Evolutionary conservation across 2,113 vertebrate species (phyloP), one percentile per base, ranked within the genome.

Genomic region (human): DNA sequence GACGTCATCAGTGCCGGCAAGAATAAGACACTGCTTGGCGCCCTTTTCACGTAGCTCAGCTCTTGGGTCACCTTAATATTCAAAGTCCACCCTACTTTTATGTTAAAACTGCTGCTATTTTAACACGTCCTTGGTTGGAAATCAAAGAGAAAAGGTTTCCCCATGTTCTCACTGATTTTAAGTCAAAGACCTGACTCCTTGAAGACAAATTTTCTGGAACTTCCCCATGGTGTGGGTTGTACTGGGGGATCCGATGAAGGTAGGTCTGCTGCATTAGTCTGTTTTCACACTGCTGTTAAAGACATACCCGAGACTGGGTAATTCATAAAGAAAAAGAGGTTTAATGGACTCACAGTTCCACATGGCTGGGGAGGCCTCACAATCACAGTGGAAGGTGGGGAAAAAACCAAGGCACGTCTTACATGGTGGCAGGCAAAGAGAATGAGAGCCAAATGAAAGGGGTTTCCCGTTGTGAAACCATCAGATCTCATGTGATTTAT

Each of bases 181-280:
- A 43, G 57, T 11, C 72, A 23, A 55, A 32, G 70, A 30, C 3
- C 13, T 0, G 2, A 25, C 30, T 17, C 43, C n/a, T 20, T 4
- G 38, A 32, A 43, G 78, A 40, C 55, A 52, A 14, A 13, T 30
- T 38, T 8, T 0, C 40, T n/a, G 30, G 22, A 43, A 32, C 11
- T 17, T 2, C 4, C 43, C 22, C 25, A 0, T 13, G 27, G 48
- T 18, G 11, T 0, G 52, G 12, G 40, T 6, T 30, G 23, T 45
- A 48, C 48, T 0, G 40, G 93, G 13, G 9, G 17, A 10, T 27
- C 57, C 7, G 93, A 4, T 9, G 57, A 3, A 27, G 86, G 13
- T 2, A 18, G 20, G 57, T 10, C 27, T 32, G 61, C 61, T 64
- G 61, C 27, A 30, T 64, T 64, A 30, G 5, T 64, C 27, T 64